These are phyloP conservation scores for Hesperia comma DNA, from an alignment of 2,888 invertebrate genomes.

Conservation along the genomic window DNA sequence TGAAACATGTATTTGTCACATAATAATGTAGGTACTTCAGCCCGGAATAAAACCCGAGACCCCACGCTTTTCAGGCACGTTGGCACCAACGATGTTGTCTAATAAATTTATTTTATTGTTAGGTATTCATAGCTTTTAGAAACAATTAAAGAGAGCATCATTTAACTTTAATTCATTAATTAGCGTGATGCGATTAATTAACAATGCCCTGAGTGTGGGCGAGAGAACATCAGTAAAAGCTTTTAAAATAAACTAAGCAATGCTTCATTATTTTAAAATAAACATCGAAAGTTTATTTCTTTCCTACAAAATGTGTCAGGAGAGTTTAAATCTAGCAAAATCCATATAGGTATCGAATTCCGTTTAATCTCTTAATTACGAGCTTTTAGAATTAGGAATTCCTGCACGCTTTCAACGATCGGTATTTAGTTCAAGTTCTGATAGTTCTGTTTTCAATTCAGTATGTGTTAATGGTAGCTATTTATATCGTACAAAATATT, in stretches of 20 bases:
- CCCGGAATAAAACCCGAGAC: too few relatives aligned
- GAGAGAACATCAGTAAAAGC: not conserved
- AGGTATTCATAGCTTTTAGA: too few relatives aligned
- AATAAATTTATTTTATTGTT: too few relatives aligned
- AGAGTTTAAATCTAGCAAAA: constrained; percentile 1
- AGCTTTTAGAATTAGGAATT: constrained; percentile 9
- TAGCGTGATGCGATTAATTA: too few relatives aligned
- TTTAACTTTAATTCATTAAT: too few relatives aligned
- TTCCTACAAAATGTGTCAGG: not conserved
- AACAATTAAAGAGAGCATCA: too few relatives aligned
- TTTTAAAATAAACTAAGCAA: constrained; percentile 1
- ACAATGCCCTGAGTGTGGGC: not conserved
- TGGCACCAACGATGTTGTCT: too few relatives aligned
- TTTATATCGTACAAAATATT: too few relatives aligned
- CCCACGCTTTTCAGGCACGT: too few relatives aligned
- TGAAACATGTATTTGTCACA: too few relatives aligned
- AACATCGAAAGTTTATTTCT: not conserved
- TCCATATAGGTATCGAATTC: not conserved
- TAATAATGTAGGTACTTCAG: too few relatives aligned
- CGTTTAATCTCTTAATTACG: constrained; percentile 3
- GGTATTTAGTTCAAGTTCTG: constrained; percentile 2
- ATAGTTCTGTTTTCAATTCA: not conserved
- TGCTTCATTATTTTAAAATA: not conserved
- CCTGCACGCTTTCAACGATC: constrained; percentile 2
- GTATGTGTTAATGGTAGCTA: not conserved